A percentile compares a stretch with the other conserved stretches of the same genome.
These are phyloP conservation scores for Microtus richardsoni DNA, from an alignment of 2,113 vertebrate species.

Conservation along the genomic window DNA sequence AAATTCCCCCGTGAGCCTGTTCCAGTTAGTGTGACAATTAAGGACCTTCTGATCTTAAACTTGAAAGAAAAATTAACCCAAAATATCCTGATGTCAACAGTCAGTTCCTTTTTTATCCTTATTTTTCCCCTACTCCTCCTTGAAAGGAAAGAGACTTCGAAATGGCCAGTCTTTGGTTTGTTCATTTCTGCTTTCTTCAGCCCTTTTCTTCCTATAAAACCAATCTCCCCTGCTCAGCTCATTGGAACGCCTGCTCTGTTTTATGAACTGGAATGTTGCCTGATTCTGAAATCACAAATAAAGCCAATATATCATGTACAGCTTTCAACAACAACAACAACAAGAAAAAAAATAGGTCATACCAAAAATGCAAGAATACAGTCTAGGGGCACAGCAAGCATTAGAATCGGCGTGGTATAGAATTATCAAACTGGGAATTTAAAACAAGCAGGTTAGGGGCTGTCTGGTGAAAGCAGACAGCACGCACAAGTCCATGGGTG, in stretches of 20 bases:
- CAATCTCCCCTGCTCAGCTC: not conserved
- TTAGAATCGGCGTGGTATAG: not conserved
- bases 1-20: not conserved
- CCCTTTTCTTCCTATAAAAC: not conserved
- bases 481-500: not conserved
- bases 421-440: not conserved
- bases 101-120: not conserved
- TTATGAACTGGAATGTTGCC: constrained; percentile 8
- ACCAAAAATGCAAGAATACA: not conserved
- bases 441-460: not conserved
- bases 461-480: not conserved
- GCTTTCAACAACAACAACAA: not conserved
- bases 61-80: not conserved
- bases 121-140: not conserved
- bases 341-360: not conserved
- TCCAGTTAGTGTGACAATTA: not conserved
- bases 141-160: not conserved
- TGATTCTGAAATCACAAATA: constrained; percentile 36
- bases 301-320: not conserved
- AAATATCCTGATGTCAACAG: not conserved
- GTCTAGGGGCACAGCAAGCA: not conserved
- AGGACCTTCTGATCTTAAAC: not conserved
- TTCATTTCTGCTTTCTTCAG: not conserved
- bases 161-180: not conserved
- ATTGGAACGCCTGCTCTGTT: not conserved